Percentiles rank a stretch among this genome's conserved stretches.
Conservation (phyloP, 2,113 vertebrate species). For the Callaeas wilsoni region DNA sequence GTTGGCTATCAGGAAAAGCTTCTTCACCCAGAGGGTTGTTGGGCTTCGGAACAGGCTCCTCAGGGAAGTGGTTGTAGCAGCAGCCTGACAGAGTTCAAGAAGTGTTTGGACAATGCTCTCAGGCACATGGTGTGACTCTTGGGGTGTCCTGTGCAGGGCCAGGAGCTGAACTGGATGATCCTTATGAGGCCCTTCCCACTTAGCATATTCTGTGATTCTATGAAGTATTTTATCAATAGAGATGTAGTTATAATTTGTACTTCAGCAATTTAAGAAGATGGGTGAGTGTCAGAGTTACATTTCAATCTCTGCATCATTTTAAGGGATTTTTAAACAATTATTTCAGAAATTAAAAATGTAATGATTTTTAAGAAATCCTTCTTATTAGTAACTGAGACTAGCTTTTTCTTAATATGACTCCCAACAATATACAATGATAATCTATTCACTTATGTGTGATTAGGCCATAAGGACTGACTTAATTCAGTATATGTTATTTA, state of each 20-base stretch:
- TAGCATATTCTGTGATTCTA: neutral
- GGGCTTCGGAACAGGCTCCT: neutral
- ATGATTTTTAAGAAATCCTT: neutral
- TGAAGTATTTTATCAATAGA: neutral
- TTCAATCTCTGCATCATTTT: neutral
- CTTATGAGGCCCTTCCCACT: too few species aligned
- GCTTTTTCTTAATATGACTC: neutral
- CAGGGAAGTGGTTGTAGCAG: neutral
- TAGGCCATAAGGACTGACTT: neutral
- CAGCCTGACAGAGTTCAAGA: neutral
- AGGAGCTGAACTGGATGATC: rapidly evolving
- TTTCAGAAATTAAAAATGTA: neutral
- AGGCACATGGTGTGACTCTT: too few species aligned
- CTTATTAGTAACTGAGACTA: neutral
- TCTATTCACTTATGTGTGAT: neutral
- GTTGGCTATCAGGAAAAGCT: neutral
- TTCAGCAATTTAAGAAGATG: neutral
- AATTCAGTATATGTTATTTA: neutral
- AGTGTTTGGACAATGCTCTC: rapidly evolving
- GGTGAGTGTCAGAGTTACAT: neutral
- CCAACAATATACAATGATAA: neutral
- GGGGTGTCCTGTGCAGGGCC: rapidly evolving
- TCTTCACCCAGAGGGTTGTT: rapidly evolving
- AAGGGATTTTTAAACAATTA: neutral
- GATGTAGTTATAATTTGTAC: neutral